phyloP scores from a whole-genome alignment of 2,888 invertebrate species.

The Torymus aiolomorphi region DNA sequence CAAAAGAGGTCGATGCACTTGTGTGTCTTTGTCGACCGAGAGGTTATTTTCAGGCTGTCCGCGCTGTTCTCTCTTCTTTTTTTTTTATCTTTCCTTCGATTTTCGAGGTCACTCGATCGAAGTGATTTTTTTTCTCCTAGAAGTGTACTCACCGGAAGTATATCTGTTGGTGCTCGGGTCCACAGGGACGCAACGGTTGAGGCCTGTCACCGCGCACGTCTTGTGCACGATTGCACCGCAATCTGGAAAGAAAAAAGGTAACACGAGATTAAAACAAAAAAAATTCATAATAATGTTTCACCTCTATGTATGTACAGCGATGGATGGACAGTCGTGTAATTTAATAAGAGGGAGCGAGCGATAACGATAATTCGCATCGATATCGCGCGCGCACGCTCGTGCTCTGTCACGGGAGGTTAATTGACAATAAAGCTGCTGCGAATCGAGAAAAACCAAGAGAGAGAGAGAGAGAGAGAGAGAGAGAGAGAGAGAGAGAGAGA shows the following conservation, averaged over 20 bases:
- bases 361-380: constrained; percentile 16
- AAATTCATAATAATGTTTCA: not conserved
- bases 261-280: constrained; percentile 2
- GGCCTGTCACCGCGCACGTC: constrained; percentile 82
- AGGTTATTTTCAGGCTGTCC: no score
- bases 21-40: no score
- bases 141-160: constrained; percentile 68
- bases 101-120: no score
- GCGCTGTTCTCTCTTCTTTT: no score
- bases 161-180: constrained; percentile 70
- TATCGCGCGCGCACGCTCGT: not conserved
- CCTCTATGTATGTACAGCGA: no score
- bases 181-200: constrained; percentile 77
- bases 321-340: no score
- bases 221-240: constrained; percentile 85
- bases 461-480: not conserved
- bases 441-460: constrained; percentile 13
- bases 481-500: constrained; percentile 3
- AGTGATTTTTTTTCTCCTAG: no score
- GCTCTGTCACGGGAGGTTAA: constrained; percentile 20
- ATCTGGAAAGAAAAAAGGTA: constrained; percentile 72
- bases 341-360: not conserved
- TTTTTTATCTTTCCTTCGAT: no score
- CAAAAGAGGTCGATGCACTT: no score
- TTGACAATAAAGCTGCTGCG: constrained; percentile 33